These are phyloP conservation scores for Centropyge bicolor DNA, from an alignment of 2,797 vertebrate genomes.

Conservation along the genomic window DNA sequence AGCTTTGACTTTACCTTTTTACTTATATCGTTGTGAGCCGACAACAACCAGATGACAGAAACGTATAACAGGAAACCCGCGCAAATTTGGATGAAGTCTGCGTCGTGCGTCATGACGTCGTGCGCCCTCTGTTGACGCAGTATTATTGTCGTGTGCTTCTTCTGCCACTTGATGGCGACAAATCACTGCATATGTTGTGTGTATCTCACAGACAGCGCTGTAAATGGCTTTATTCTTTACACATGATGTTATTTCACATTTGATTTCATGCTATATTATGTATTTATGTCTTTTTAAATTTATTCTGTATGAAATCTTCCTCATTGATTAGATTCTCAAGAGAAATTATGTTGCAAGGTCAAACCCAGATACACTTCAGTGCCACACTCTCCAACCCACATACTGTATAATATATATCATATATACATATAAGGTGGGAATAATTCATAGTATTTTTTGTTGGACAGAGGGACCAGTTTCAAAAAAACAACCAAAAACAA, in stretches of 20 bases:
- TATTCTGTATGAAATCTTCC: not conserved
- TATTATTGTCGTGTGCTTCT: not conserved
- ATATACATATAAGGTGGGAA: not conserved
- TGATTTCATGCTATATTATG: no score
- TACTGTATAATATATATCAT: not conserved
- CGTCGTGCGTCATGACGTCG: constrained; percentile 60
- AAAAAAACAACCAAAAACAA: not conserved
- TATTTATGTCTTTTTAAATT: no score
- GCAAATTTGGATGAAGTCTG: constrained; percentile 69
- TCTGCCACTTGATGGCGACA: constrained; percentile 66
- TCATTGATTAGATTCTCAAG: not conserved
- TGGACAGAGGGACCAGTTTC: not conserved
- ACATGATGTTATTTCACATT: no score
- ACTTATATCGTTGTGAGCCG: not conserved
- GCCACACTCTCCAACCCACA: not conserved
- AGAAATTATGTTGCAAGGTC: constrained; percentile 11
- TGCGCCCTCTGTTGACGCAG: not conserved
- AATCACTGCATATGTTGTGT: not conserved
- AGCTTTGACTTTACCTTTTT: constrained; percentile 37
- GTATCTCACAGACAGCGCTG: accelerated
- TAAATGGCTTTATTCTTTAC: no score
- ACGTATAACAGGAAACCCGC: constrained; percentile 65
- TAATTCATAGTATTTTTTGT: not conserved
- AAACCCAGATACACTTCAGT: not conserved
- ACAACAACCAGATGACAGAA: constrained; percentile 12